phyloP scores from a whole-genome alignment of 2,797 vertebrate species.

The Cyprinella venusta region DNA sequence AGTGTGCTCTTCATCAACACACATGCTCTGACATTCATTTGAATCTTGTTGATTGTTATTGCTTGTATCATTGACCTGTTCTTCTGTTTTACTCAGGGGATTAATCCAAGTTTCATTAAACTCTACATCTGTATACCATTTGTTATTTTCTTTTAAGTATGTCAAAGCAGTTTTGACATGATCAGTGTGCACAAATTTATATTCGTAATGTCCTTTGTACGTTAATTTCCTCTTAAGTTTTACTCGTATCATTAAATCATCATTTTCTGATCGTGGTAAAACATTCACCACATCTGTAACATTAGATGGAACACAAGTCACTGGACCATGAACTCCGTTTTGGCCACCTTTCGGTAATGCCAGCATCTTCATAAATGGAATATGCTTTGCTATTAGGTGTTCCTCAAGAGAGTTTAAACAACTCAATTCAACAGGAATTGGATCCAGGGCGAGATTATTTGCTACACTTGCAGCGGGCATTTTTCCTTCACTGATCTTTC shows the following conservation, averaged over 20 bases:
- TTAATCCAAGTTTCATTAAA: constrained; percentile 41
- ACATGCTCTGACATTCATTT: not conserved
- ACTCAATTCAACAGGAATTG: constrained; percentile 11
- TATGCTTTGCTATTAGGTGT: constrained; percentile 29
- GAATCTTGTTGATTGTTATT: not conserved
- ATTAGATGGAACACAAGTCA: not conserved
- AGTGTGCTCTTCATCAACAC: not conserved
- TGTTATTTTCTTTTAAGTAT: not conserved
- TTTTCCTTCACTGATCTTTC: constrained; percentile 27
- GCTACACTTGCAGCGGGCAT: constrained; percentile 35
- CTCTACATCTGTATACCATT: constrained; percentile 31
- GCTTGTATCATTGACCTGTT: not conserved
- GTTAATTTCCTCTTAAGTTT: no score
- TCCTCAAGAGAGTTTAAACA: constrained; percentile 43
- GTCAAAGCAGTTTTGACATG: no score
- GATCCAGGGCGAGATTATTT: not conserved
- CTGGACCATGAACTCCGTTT: constrained; percentile 28
- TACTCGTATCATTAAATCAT: no score
- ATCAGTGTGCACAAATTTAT: no score
- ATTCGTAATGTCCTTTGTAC: no score
- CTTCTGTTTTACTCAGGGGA: constrained; percentile 24
- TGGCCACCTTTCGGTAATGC: constrained; percentile 34
- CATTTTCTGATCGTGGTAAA: no score
- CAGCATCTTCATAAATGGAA: constrained; percentile 50
- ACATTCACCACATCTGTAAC: no score